Evolutionary conservation across 2,113 vertebrate genomes (phyloP), one percentile per base, ranked within the genome.

Genomic region (Solenodon paradoxus): DNA sequence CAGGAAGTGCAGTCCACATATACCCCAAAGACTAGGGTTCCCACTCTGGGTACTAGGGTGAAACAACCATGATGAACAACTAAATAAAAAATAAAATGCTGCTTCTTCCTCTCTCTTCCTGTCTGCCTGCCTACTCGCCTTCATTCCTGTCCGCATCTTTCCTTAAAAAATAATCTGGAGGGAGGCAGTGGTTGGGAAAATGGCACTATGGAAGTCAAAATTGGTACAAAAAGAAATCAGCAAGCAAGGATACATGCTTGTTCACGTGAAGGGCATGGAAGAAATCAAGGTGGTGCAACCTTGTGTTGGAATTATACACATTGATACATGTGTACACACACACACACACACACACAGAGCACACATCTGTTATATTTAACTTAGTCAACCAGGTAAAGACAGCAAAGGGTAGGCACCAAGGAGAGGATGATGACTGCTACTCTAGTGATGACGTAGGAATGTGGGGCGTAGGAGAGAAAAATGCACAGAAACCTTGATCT

Each of bases 261-360:
- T 42, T 86, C 88, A 55, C 86, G 78, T 15, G 38, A 95, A 9
- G 32, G 32, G 20, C 49, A 64, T 77, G 40, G 28, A 88, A 86
- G 74, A 92, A 49, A 88, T 94, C 57, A 87, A 74, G 30, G 87
- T 84, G 47, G 16, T 66, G 42, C 51, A 64, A 55, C 42, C 11
- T 10, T 85, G 42, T 72, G 28, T 78, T 96, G 66, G 95, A 88
- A 85, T 85, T 80, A 24, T n/a, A 40, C 38, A n/a, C n/a, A n/a
- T n/a, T n/a, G 19, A 17, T 22, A 38, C 4, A 59, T 49, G 79
- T 9, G 69, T 32, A 85, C 22, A 55, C 32, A 19, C 3, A 84
- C 6, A 30, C 13, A 51, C 12, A 45, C 26, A 80, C 16, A 19
- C 42, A 40, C 30, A 63, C 32, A 74, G 55, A 40, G 26, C 42